Evolutionary conservation across 2,888 invertebrate genomes (phyloP).

Genomic region (Dione vanillae): DNA sequence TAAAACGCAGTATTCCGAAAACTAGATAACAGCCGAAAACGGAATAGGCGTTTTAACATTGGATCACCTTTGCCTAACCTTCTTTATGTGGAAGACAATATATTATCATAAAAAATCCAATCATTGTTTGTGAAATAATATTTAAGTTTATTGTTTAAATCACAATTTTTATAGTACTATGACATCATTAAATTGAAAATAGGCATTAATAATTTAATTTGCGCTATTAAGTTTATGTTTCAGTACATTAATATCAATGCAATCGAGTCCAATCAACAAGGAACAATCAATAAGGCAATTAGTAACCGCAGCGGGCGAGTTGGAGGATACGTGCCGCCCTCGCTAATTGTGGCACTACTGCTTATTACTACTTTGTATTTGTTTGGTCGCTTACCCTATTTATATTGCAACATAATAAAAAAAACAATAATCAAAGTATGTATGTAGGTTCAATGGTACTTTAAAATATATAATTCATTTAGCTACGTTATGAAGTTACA

Average conservation of each 20-base stretch:
- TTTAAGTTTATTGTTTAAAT: too few relatives aligned
- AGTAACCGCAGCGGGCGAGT: constrained; percentile 62
- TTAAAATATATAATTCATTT: background rate
- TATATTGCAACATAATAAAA: constrained; percentile 24
- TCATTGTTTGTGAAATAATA: too few relatives aligned
- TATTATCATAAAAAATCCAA: too few relatives aligned
- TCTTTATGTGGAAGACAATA: too few relatives aligned
- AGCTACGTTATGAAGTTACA: background rate
- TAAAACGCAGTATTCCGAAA: too few relatives aligned
- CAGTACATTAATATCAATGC: constrained; percentile 32
- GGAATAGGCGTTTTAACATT: too few relatives aligned
- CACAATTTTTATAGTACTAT: background rate
- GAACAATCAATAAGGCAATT: constrained; percentile 64
- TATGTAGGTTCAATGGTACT: constrained; percentile 1
- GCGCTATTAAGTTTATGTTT: constrained; percentile 23
- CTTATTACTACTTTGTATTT: constrained; percentile 47
- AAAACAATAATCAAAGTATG: constrained; percentile 3
- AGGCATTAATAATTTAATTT: constrained; percentile 16
- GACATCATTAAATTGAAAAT: constrained; percentile 7
- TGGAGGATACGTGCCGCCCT: constrained; percentile 59
- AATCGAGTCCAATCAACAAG: constrained; percentile 31
- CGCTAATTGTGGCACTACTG: constrained; percentile 59
- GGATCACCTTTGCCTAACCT: too few relatives aligned
- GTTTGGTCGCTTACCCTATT: constrained; percentile 25
- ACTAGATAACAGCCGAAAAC: too few relatives aligned